phyloP scores from a whole-genome alignment of 1,140 invertebrate genomes.

The Delia radicum region DNA sequence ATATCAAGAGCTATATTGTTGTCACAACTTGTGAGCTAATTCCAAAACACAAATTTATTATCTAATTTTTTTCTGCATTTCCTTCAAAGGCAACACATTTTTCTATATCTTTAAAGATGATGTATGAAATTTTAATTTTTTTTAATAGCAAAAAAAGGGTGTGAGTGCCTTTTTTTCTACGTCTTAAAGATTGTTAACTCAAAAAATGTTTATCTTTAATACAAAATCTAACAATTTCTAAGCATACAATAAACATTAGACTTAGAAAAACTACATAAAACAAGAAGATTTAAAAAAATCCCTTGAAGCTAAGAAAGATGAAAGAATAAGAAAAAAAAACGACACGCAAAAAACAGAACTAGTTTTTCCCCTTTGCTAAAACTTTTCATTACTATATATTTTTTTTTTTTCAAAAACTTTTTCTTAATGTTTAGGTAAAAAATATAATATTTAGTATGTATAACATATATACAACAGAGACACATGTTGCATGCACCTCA shows the following conservation, averaged over 20 bases:
- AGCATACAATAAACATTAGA: background rate
- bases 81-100: no score
- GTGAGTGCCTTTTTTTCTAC: no score
- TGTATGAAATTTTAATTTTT: no score
- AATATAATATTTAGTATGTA: background rate
- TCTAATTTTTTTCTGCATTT: background rate
- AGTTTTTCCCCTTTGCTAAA: background rate
- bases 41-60: background rate
- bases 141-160: background rate
- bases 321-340: no score
- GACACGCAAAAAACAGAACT: background rate
- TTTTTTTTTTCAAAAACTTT: background rate
- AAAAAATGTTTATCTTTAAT: background rate
- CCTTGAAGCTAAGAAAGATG: no score
- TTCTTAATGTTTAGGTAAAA: background rate
- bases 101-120: no score
- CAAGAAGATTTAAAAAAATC: no score
- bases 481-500: conserved; percentile 15
- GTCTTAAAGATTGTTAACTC: no score
- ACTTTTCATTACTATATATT: background rate
- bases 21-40: background rate
- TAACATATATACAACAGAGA: background rate
- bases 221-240: background rate
- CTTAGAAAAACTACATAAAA: background rate
- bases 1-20: no score